Evolutionary conservation across 2,797 vertebrate species (phyloP).

Genomic region (Rousettus madagascariensis): DNA sequence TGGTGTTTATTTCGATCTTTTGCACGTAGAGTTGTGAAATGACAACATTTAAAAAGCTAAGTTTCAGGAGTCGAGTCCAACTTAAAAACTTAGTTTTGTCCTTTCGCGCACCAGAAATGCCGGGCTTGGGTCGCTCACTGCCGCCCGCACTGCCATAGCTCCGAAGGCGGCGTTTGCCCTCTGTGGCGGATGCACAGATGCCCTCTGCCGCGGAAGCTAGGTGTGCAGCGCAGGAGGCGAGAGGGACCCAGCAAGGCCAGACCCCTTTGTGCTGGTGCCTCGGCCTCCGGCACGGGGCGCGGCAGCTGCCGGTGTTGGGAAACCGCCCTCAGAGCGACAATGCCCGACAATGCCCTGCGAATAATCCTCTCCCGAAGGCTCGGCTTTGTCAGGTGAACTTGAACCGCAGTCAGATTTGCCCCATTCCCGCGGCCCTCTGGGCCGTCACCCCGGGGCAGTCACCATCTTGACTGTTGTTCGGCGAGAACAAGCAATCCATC

Average conservation of each 20-base stretch:
- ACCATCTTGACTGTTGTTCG: constrained; percentile 86
- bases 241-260: constrained; percentile 74
- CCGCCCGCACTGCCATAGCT: constrained; percentile 73
- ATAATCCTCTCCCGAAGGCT: constrained; percentile 86
- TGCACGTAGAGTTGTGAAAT: not conserved
- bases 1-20: not conserved
- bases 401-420: constrained; percentile 73
- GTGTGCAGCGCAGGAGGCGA: constrained; percentile 77
- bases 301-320: constrained; percentile 84
- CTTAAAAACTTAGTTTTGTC: constrained; percentile 69
- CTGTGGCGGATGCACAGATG: constrained; percentile 70
- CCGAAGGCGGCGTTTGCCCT: constrained; percentile 71
- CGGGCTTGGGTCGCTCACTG: constrained; percentile 46
- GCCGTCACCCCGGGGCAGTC: constrained; percentile 86
- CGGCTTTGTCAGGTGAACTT: constrained; percentile 89
- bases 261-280: constrained; percentile 87
- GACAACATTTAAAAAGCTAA: constrained; percentile 33
- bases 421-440: constrained; percentile 81
- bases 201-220: constrained; percentile 78
- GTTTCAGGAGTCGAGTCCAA: not conserved
- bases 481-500: constrained; percentile 85
- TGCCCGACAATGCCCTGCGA: constrained; percentile 81
- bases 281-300: constrained; percentile 81
- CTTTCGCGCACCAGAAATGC: constrained; percentile 66
- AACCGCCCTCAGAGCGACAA: constrained; percentile 85